A percentile compares a stretch with the other conserved stretches of the same genome.
Conservation (phyloP, 2,797 vertebrate species). For the Acanthurus leucopareius region DNA sequence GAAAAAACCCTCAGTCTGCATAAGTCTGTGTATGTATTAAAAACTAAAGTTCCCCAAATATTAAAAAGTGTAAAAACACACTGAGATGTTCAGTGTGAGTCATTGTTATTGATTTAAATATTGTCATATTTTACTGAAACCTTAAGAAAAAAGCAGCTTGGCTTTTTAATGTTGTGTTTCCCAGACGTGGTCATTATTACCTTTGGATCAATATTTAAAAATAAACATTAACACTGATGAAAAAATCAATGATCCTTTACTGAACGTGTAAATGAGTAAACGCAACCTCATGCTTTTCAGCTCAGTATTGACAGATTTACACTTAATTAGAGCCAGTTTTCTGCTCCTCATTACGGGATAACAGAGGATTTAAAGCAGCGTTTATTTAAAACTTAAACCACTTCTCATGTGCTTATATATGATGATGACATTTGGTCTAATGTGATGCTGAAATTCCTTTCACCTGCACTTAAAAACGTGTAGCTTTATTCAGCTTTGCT, state of each 20-base stretch:
- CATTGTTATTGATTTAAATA: background rate
- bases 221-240: constrained; percentile 69
- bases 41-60: background rate
- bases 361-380: constrained; percentile 19
- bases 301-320: constrained; percentile 64
- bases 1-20: background rate
- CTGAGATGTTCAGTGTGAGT: background rate
- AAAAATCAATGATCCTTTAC: constrained; percentile 72
- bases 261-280: constrained; percentile 76
- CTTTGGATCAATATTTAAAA: constrained; percentile 78
- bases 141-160: constrained; percentile 7
- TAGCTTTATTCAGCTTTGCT: no score
- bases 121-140: constrained; percentile 23
- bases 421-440: background rate
- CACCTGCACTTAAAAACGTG: no score
- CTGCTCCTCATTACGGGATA: constrained; percentile 36
- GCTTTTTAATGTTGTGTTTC: constrained; percentile 67
- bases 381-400: constrained; percentile 23
- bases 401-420: background rate
- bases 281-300: constrained; percentile 40
- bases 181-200: constrained; percentile 68
- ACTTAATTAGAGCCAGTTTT: constrained; percentile 71
- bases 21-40: background rate
- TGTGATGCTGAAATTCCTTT: background rate
- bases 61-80: background rate